Evolutionary conservation across 2,113 vertebrate genomes (phyloP).

Genomic region (Serinus canaria): DNA sequence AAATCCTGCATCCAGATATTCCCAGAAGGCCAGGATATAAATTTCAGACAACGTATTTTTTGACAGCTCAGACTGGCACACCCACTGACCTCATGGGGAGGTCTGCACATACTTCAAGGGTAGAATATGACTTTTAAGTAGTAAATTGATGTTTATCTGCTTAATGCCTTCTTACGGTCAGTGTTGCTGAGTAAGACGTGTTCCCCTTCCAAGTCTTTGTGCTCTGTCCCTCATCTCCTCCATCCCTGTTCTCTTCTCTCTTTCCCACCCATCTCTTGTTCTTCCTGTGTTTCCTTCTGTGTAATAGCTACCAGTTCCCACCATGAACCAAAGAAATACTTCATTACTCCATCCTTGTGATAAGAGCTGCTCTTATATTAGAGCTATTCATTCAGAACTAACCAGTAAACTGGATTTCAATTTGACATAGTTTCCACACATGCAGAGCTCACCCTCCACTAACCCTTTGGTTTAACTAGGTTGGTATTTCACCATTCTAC

Average conservation of each 20-base stretch:
- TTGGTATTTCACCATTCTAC: not conserved
- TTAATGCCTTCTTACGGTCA: not conserved
- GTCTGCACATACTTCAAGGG: conserved; percentile 24
- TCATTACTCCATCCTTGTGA: not conserved
- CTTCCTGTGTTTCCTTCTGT: not conserved
- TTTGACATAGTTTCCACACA: not conserved
- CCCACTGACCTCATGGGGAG: conserved; percentile 60
- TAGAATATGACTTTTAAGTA: conserved; percentile 4
- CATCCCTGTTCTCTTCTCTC: not conserved
- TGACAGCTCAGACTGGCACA: conserved; percentile 50
- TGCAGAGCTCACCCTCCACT: not conserved
- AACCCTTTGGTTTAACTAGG: not conserved
- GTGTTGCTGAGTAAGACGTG: not conserved
- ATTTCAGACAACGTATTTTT: conserved; percentile 11
- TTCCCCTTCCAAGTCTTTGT: not conserved
- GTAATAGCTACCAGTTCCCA: not conserved
- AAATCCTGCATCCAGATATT: not conserved
- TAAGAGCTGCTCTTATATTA: not conserved
- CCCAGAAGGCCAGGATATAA: not conserved
- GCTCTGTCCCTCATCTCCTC: not conserved
- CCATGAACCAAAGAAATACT: not conserved
- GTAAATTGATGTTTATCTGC: conserved; percentile 19
- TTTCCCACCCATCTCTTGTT: not conserved
- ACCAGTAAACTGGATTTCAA: not conserved
- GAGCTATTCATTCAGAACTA: not conserved